Evolutionary conservation across 2,888 invertebrate species (phyloP).

Genomic region (Xanthia icteritia): DNA sequence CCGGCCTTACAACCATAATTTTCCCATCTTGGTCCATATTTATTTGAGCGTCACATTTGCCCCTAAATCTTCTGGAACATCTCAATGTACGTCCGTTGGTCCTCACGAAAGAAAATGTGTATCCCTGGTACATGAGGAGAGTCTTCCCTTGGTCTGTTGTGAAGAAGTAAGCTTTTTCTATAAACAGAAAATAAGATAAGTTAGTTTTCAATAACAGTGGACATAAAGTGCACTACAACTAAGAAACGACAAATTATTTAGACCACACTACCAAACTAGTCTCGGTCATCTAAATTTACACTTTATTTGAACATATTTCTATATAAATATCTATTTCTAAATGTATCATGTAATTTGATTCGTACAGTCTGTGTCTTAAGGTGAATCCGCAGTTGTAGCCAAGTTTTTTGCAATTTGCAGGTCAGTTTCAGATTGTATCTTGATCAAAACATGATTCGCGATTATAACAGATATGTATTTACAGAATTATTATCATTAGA

Average conservation of each 20-base stretch:
- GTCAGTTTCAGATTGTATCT: no score
- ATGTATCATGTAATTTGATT: no score
- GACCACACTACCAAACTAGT: neutral
- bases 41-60: constrained; percentile 52
- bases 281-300: neutral
- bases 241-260: neutral
- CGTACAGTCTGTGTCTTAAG: neutral
- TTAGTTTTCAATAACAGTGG: neutral
- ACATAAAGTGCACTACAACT: neutral
- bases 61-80: constrained; percentile 43
- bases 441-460: no score
- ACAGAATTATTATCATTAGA: no score
- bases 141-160: constrained; percentile 40
- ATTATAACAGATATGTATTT: no score
- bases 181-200: neutral
- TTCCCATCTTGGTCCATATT: constrained; percentile 18
- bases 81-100: constrained; percentile 15
- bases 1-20: neutral
- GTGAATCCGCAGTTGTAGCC: no score
- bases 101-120: constrained; percentile 53
- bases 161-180: constrained; percentile 29
- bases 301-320: neutral
- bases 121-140: constrained; percentile 43
- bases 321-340: neutral
- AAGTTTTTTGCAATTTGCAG: no score